phyloP scores from a whole-genome alignment of 2,113 vertebrate genomes.

The Synchiropus splendidus region DNA sequence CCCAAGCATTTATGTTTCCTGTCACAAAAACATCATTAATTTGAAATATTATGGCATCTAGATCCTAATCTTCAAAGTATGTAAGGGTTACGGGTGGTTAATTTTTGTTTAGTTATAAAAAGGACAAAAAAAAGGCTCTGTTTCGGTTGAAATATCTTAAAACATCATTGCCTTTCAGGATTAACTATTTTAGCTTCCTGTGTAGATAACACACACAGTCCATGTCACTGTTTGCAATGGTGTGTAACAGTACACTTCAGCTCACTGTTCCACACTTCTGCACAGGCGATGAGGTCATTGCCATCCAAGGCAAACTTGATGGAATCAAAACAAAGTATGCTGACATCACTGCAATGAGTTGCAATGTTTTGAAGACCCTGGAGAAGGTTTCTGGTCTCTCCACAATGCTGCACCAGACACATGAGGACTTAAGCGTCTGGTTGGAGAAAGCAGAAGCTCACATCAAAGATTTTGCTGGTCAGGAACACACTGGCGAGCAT shows the following conservation, averaged over 20 bases:
- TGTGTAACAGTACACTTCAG: too few relatives aligned
- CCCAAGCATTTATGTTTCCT: too few relatives aligned
- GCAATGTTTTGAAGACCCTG: constrained; percentile 74
- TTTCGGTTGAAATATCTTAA: not conserved
- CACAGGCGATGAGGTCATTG: constrained; percentile 90
- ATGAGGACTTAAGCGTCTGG: constrained; percentile 76
- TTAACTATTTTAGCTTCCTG: not conserved
- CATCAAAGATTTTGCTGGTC: constrained; percentile 66
- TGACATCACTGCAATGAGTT: constrained; percentile 81
- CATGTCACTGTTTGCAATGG: too few relatives aligned
- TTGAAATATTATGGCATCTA: too few relatives aligned
- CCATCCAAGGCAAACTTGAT: constrained; percentile 94
- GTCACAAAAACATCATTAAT: too few relatives aligned
- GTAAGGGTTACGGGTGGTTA: too few relatives aligned
- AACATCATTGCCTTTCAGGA: not conserved
- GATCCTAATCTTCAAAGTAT: too few relatives aligned
- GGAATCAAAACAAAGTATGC: constrained; percentile 87
- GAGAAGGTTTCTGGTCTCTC: constrained; percentile 80
- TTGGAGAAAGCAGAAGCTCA: constrained; percentile 77
- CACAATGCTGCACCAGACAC: constrained; percentile 68
- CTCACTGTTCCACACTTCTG: too few relatives aligned
- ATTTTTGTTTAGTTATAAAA: too few relatives aligned
- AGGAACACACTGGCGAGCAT: constrained; percentile 69
- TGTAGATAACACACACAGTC: not conserved
- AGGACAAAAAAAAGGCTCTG: too few relatives aligned